These are phyloP conservation scores for Otus sunia DNA, from an alignment of 2,113 vertebrate genomes.

Conservation along the genomic window DNA sequence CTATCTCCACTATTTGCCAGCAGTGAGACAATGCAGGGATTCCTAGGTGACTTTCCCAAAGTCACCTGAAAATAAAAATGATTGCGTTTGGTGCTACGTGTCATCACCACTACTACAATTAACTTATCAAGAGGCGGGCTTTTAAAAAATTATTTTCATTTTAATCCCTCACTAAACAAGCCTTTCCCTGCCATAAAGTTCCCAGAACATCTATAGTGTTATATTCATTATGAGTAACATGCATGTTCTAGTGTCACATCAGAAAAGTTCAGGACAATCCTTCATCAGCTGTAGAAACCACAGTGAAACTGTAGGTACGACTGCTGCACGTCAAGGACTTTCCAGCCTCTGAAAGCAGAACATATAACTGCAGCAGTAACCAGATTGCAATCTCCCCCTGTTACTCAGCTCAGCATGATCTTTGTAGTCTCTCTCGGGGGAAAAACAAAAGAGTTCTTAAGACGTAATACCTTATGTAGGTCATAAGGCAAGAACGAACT, in stretches of 20 bases:
- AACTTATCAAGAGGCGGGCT: background rate
- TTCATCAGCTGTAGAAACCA: slow-evolving; percentile 70
- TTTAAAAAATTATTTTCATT: background rate
- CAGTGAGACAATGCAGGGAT: background rate
- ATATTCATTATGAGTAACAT: background rate
- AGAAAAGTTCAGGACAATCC: slow-evolving; percentile 47
- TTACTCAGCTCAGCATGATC: slow-evolving; percentile 31
- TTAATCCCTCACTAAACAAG: background rate
- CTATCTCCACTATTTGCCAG: background rate
- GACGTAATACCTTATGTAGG: slow-evolving; percentile 6
- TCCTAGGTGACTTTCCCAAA: background rate
- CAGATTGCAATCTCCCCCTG: slow-evolving; percentile 19
- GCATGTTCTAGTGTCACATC: background rate
- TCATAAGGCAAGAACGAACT: background rate
- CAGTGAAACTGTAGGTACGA: slow-evolving; percentile 45
- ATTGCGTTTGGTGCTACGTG: accelerated
- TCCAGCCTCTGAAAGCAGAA: slow-evolving; percentile 66
- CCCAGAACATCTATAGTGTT: background rate
- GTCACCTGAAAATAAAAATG: background rate
- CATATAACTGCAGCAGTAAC: background rate
- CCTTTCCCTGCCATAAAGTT: background rate
- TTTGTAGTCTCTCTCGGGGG: background rate
- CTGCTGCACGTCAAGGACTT: slow-evolving; percentile 69
- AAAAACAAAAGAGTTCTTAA: background rate
- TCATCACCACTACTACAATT: background rate